Evolutionary conservation across 2,113 vertebrate genomes (phyloP).

Genomic region (Microtus montanus): DNA sequence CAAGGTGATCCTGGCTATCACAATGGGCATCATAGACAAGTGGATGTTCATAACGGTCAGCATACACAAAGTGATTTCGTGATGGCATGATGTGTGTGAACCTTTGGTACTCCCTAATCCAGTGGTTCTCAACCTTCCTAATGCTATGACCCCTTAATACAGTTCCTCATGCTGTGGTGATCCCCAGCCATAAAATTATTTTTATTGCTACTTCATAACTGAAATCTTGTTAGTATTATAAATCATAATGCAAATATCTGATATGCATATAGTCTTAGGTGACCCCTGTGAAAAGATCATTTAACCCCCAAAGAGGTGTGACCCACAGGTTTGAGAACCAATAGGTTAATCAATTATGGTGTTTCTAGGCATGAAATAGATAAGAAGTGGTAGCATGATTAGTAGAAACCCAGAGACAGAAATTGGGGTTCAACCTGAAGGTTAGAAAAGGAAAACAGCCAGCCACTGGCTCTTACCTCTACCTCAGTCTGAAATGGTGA

Average conservation of each 20-base stretch:
- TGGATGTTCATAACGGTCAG: background rate
- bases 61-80: background rate
- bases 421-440: too few species aligned
- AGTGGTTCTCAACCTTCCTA: background rate
- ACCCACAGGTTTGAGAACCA: background rate
- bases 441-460: too few species aligned
- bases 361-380: background rate
- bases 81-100: background rate
- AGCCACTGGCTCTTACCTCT: too few species aligned
- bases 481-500: too few species aligned
- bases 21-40: background rate
- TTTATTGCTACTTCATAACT: background rate
- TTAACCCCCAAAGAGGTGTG: too few species aligned
- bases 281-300: background rate
- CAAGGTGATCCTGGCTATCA: background rate
- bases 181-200: background rate
- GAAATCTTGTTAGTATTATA: background rate
- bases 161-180: background rate
- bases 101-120: background rate
- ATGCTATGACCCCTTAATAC: background rate
- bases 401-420: too few species aligned
- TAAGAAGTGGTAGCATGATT: background rate
- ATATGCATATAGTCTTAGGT: background rate
- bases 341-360: background rate
- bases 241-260: background rate